These are phyloP conservation scores for Dryobates pubescens DNA, from an alignment of 2,797 vertebrate species.

Conservation along the genomic window DNA sequence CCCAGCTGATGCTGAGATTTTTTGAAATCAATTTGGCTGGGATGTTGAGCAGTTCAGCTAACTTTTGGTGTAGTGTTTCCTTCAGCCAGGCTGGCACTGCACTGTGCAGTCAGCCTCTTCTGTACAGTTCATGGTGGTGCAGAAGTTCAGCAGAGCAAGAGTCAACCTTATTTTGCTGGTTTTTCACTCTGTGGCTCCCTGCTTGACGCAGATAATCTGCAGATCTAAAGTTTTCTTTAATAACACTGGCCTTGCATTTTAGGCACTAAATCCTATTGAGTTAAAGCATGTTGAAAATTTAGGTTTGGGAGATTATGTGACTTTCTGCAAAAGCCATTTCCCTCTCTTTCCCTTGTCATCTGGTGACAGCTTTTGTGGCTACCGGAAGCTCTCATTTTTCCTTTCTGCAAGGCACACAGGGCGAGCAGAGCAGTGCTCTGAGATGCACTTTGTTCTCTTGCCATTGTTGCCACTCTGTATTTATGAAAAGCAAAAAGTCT, in stretches of 20 bases:
- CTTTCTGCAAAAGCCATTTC: neutral
- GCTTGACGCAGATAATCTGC: neutral
- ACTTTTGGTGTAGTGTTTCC: neutral
- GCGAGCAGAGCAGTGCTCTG: neutral
- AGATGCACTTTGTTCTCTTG: neutral
- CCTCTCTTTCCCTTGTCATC: neutral
- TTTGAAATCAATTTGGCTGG: neutral
- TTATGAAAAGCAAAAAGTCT: constrained; percentile 35
- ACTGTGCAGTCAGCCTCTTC: neutral
- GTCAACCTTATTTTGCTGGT: neutral
- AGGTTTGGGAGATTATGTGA: neutral
- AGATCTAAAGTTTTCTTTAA: neutral
- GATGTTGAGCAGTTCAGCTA: neutral
- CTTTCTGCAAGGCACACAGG: neutral
- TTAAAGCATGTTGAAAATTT: neutral
- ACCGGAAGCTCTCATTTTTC: neutral
- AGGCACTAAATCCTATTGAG: neutral
- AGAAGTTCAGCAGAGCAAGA: neutral
- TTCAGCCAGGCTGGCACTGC: neutral
- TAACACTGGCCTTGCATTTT: neutral
- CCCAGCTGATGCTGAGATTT: neutral
- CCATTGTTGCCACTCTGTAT: neutral
- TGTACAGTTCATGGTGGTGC: neutral
- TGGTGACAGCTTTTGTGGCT: neutral
- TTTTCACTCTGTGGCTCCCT: neutral